Evolutionary conservation across 1,140 invertebrate genomes (phyloP), one percentile per base, ranked within the genome.

Genomic region (Uloborus diversus): DNA sequence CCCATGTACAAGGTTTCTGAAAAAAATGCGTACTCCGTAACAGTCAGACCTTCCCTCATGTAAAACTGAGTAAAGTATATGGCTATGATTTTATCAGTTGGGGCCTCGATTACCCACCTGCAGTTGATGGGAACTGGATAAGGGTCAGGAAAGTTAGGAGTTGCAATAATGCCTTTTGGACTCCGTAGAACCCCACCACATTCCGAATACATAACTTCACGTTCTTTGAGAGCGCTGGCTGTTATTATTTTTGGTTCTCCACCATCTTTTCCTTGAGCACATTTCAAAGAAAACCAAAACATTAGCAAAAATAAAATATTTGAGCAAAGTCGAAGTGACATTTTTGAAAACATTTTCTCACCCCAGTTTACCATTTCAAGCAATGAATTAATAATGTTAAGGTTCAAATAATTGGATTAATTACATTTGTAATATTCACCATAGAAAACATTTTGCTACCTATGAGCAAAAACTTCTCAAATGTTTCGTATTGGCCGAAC

Each of bases 41-140:
- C 93, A 33, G 89, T 91, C 0, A 96, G 87, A 0, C 93, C 94
- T 82, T 92, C 91, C 61, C 91, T 91, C 28, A 94, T 92, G 86
- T 93, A 96, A 32, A 95, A 90, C 84, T 96, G 95, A 0, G 94
- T 96, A 80, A 96, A 89, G 85, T 96, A 96, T 28, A 96, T 89
- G 42, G 94, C 90, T 82, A 96, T 94, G 4, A 92, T 92, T 20
- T 88, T 85, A 51, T 82, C 79, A 28, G 75, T 64, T 7, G 81
- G 83, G 5, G 93, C 92, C 82, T 95, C 91, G 83, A 97, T 94
- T 13, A 96, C 88, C 94, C 94, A 97, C 70, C 91, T 90, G 85
- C 94, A 95, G 75, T 90, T 90, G 59, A 96, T 92, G 4, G 95
- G 95, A 20, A 94, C 92, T 7, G 89, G 85, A 85, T 95, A 96